These are phyloP conservation scores for Andrena flavipes DNA, from an alignment of 2,888 invertebrate species.

Conservation along the genomic window DNA sequence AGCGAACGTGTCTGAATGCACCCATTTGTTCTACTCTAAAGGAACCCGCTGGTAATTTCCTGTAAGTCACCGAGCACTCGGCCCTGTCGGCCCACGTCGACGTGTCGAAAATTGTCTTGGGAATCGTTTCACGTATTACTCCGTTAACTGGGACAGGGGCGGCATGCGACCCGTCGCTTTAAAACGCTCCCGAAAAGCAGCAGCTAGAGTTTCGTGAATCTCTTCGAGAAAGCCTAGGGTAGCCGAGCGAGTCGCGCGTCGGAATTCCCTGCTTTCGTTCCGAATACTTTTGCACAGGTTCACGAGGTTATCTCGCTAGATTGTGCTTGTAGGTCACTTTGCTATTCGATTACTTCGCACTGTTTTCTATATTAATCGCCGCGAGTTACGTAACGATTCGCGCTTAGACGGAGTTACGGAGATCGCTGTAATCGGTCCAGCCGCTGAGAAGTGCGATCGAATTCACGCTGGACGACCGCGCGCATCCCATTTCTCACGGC, in stretches of 20 bases:
- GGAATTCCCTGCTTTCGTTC: constrained; percentile 28
- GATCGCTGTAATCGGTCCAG: no score
- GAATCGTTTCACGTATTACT: neutral
- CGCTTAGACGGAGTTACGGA: neutral
- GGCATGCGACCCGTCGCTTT: neutral
- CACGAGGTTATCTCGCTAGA: constrained; percentile 70
- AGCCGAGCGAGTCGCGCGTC: constrained; percentile 26
- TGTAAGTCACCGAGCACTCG: constrained; percentile 6
- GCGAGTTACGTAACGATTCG: constrained; percentile 5
- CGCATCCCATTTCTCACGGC: constrained; percentile 53
- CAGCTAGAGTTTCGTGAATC: neutral
- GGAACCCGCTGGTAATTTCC: constrained; percentile 26
- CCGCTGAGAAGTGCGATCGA: constrained; percentile 10
- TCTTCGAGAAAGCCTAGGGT: neutral
- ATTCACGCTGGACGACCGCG: constrained; percentile 25
- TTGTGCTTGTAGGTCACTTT: constrained; percentile 66
- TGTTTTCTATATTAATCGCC: neutral
- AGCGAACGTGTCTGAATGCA: constrained; percentile 8
- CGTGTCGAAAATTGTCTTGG: constrained; percentile 1
- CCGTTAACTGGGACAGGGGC: neutral
- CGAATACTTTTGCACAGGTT: constrained; percentile 57
- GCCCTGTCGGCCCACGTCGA: neutral
- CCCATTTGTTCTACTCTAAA: constrained; percentile 59
- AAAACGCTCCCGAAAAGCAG: neutral
- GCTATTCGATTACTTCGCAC: constrained; percentile 30